A percentile compares a stretch with the other conserved stretches of the same genome.
These are phyloP conservation scores for Argentina silus DNA, from an alignment of 2,797 vertebrate genomes.

Conservation along the genomic window DNA sequence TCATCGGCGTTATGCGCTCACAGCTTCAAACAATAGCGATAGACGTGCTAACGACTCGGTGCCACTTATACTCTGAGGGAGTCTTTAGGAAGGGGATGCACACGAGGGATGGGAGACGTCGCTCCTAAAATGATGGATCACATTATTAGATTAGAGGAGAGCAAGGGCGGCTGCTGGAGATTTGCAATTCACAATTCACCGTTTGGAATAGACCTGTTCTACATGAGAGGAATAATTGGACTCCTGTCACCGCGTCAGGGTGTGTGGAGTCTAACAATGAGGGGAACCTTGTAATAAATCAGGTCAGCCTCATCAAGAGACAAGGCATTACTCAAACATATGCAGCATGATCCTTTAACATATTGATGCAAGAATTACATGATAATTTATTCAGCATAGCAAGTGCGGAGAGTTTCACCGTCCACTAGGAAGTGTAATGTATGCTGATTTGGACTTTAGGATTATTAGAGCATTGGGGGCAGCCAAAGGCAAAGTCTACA, in stretches of 20 bases:
- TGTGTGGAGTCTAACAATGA: slow-evolving; percentile 61
- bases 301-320: slow-evolving; percentile 54
- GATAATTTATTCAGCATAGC: slow-evolving; percentile 49
- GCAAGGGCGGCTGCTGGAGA: slow-evolving; percentile 56
- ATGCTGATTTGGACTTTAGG: no score
- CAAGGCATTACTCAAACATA: slow-evolving; percentile 61
- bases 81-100: slow-evolving; percentile 30
- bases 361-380: slow-evolving; percentile 50
- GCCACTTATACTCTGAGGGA: slow-evolving; percentile 58
- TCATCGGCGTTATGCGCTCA: not conserved
- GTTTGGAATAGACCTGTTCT: slow-evolving; percentile 63
- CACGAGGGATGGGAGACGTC: slow-evolving; percentile 47
- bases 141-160: slow-evolving; percentile 71
- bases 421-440: not conserved
- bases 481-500: slow-evolving; percentile 26
- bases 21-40: slow-evolving; percentile 31
- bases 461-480: slow-evolving; percentile 6
- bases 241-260: slow-evolving; percentile 61
- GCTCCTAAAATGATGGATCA: slow-evolving; percentile 71
- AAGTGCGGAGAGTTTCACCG: slow-evolving; percentile 39
- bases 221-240: slow-evolving; percentile 71
- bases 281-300: slow-evolving; percentile 65
- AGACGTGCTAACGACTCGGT: slow-evolving; percentile 60
- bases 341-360: slow-evolving; percentile 56
- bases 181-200: slow-evolving; percentile 69